phyloP scores from a whole-genome alignment of 35 echinoderm and acorn worm species.

The Apostichopus parvimensis region DNA sequence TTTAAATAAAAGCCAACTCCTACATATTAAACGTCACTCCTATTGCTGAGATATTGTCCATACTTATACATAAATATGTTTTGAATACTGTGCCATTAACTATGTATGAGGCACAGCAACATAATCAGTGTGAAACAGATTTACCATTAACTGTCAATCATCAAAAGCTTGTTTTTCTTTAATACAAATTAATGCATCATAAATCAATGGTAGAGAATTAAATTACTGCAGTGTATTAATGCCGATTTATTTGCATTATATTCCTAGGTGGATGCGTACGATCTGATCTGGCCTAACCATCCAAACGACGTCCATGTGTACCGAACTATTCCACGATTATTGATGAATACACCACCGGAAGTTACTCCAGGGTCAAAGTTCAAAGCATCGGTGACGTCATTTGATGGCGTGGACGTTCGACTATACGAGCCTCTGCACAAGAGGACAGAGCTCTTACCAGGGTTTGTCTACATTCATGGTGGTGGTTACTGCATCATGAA shows the following conservation, averaged over 20 bases:
- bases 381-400: slow-evolving; percentile 24
- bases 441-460: slow-evolving; percentile 4
- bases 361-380: slow-evolving; percentile 34
- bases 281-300: slow-evolving; percentile 30
- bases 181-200: not conserved
- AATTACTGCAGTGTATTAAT: not conserved
- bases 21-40: no score
- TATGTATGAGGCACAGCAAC: no score
- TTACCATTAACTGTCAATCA: no score
- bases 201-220: not conserved
- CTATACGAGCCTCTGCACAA: slow-evolving; percentile 23
- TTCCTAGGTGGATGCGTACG: slow-evolving; percentile 17
- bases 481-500: slow-evolving; percentile 13
- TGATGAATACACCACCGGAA: slow-evolving; percentile 20
- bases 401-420: slow-evolving; percentile 32
- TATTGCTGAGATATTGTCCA: no score
- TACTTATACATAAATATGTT: no score
- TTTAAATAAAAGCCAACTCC: no score
- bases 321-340: slow-evolving; percentile 8
- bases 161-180: no score
- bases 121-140: no score
- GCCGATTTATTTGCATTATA: not conserved
- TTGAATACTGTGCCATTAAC: no score
- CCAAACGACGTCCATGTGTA: slow-evolving; percentile 14
- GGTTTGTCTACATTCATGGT: slow-evolving; percentile 30